Evolutionary conservation across 2,797 vertebrate genomes (phyloP).

Genomic region (Gallinago nigripennis): DNA sequence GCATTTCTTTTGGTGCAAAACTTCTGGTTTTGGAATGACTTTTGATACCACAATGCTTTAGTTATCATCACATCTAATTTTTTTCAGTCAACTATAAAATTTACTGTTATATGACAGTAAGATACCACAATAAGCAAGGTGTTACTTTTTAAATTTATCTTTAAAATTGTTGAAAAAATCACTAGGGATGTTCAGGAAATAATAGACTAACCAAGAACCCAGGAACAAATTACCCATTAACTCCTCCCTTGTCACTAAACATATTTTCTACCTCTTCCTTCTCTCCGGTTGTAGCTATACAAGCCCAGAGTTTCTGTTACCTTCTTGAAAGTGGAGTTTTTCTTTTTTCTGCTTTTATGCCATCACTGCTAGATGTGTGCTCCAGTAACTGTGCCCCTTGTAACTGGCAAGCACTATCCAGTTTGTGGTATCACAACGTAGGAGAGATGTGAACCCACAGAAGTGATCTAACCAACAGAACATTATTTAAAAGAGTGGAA

Average conservation of each 20-base stretch:
- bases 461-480: neutral
- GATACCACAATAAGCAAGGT: neutral
- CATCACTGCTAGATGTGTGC: neutral
- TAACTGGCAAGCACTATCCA: rapidly evolving
- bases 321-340: neutral
- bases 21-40: neutral
- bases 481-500: neutral
- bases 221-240: neutral
- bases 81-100: neutral
- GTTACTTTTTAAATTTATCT: neutral
- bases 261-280: neutral
- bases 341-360: neutral
- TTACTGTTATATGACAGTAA: neutral
- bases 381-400: neutral
- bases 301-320: neutral
- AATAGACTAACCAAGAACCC: neutral
- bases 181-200: neutral
- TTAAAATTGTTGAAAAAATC: neutral
- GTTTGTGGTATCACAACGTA: neutral
- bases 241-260: neutral
- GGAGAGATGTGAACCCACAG: neutral
- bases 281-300: neutral
- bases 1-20: neutral
- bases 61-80: neutral
- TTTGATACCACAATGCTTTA: neutral